These are phyloP conservation scores for Leucopternis melanops DNA, from an alignment of 2,113 vertebrate species.

Conservation along the genomic window DNA sequence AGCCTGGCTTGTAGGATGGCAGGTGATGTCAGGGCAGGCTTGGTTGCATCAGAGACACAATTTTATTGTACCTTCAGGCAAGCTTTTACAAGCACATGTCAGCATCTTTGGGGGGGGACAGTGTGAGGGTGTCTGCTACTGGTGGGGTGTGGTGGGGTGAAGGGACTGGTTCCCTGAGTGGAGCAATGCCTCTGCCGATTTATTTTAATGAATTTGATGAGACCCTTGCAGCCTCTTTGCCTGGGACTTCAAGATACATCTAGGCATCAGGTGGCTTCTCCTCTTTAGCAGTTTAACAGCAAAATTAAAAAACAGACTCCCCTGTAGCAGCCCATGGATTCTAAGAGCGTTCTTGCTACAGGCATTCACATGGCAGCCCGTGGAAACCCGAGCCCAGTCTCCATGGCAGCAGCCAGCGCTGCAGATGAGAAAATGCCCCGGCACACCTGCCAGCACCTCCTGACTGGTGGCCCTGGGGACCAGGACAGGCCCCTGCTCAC, in stretches of 20 bases:
- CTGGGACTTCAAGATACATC: neutral
- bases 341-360: neutral
- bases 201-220: neutral
- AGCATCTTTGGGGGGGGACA: neutral
- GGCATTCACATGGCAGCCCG: neutral
- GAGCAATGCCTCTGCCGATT: accelerated
- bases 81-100: neutral
- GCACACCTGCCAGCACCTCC: neutral
- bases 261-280: neutral
- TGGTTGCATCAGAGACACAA: neutral
- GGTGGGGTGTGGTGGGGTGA: neutral
- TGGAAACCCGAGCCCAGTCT: neutral
- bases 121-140: neutral
- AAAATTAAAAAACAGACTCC: neutral
- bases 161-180: neutral
- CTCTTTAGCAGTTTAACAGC: neutral
- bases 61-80: neutral
- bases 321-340: neutral
- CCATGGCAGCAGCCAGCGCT: neutral
- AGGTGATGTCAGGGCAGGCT: neutral
- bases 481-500: neutral
- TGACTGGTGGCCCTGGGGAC: accelerated
- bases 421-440: neutral
- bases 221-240: neutral
- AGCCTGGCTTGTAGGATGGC: neutral